phyloP scores from a whole-genome alignment of 2,113 vertebrate species.

The chimpanzee (Pan troglodytes) region DNA sequence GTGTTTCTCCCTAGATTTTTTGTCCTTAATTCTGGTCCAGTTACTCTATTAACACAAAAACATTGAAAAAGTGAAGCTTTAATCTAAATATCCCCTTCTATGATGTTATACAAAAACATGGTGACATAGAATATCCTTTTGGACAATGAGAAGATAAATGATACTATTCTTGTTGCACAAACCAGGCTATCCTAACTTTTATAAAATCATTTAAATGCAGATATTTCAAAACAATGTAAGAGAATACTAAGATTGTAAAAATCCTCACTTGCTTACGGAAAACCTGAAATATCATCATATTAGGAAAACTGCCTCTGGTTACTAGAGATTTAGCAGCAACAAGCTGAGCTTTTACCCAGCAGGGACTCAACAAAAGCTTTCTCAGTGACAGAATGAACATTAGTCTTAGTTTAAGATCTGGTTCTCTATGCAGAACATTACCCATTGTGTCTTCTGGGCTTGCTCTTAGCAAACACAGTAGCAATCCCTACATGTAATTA shows the following conservation, averaged over 20 bases:
- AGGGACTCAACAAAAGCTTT: not conserved
- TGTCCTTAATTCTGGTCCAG: not conserved
- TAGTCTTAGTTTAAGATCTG: not conserved
- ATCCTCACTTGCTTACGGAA: not conserved
- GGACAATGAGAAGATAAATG: not conserved
- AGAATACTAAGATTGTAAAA: not conserved
- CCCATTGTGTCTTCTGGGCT: conserved; percentile 22
- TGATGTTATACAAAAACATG: not conserved
- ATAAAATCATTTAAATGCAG: not conserved
- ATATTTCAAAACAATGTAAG: not conserved
- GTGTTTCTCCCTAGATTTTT: not conserved
- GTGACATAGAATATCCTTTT: not conserved
- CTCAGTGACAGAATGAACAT: not conserved
- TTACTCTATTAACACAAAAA: not conserved
- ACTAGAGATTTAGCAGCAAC: not conserved
- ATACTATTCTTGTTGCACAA: not conserved
- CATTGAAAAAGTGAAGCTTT: not conserved
- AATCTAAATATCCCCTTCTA: not conserved
- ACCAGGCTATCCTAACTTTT: not conserved
- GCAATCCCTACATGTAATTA: conserved; percentile 39
- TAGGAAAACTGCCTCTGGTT: not conserved
- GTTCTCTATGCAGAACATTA: not conserved
- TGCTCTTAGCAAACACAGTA: conserved; percentile 43
- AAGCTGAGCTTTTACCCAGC: not conserved
- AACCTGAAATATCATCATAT: not conserved